phyloP scores from a whole-genome alignment of 2,888 invertebrate species.

The Spisula solida region DNA sequence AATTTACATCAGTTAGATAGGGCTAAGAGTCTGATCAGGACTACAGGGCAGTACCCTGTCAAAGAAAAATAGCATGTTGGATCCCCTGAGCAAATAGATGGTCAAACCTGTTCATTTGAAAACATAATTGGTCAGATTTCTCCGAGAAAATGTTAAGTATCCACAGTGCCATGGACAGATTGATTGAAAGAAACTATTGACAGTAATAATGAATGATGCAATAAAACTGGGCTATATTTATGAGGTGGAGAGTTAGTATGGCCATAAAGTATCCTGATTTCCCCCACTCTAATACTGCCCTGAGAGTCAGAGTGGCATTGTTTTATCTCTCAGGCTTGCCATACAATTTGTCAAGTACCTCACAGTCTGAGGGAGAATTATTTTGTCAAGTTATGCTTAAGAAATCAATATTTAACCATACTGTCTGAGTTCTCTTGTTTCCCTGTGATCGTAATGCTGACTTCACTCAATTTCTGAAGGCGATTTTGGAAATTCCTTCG shows the following conservation, averaged over 20 bases:
- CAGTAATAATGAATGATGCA: not conserved
- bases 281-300: too few species aligned
- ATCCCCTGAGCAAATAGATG: too few species aligned
- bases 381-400: not conserved
- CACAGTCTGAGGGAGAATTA: not conserved
- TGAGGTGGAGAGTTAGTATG: not conserved
- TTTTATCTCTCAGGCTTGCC: not conserved
- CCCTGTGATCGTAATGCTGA: not conserved
- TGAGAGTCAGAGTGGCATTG: too few species aligned
- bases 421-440: not conserved
- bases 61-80: too few species aligned
- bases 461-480: not conserved
- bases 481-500: conserved; percentile 7
- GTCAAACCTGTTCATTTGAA: too few species aligned
- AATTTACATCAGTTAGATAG: too few species aligned
- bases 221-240: not conserved
- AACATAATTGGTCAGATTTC: too few species aligned
- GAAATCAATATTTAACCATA: conserved; percentile 13
- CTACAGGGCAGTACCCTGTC: too few species aligned
- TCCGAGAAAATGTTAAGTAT: too few species aligned
- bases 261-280: not conserved
- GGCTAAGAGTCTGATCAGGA: too few species aligned
- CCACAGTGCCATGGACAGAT: too few species aligned
- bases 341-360: not conserved
- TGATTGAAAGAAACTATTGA: not conserved